A percentile compares a stretch with the other conserved stretches of the same genome.
Conservation (phyloP, 2,797 vertebrate genomes). For the Myotis daubentonii region DNA sequence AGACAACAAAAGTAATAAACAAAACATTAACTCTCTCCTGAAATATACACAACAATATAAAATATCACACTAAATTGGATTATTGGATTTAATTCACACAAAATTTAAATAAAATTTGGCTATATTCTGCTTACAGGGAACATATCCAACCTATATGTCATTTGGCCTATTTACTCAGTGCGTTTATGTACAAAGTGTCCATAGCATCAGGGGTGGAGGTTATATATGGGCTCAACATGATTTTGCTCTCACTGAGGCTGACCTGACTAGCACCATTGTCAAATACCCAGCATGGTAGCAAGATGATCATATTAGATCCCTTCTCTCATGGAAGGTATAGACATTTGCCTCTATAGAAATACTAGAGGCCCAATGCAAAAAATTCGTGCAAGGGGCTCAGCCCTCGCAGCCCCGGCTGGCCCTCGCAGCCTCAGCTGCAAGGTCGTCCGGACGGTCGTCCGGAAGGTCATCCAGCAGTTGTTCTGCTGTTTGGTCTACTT, state of each 20-base stretch:
- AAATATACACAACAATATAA: not conserved
- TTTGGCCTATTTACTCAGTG: not conserved
- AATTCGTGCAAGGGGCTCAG: too few species aligned
- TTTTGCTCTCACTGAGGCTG: not conserved
- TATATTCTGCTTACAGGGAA: not conserved
- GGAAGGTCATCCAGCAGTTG: too few species aligned
- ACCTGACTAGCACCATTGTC: not conserved
- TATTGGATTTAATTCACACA: not conserved
- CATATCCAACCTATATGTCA: not conserved
- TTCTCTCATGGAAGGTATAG: not conserved
- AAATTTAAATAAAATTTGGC: not conserved
- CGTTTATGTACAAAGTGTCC: not conserved
- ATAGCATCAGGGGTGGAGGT: not conserved
- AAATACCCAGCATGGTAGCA: not conserved
- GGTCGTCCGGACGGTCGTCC: too few species aligned
- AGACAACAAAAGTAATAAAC: not conserved
- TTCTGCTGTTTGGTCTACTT: too few species aligned
- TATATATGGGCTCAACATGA: not conserved
- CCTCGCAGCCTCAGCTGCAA: too few species aligned
- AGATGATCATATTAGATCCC: not conserved
- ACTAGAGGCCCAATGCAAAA: not conserved
- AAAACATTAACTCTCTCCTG: not conserved
- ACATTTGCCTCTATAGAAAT: not conserved
- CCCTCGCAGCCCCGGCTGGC: too few species aligned
- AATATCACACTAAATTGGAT: not conserved